Conservation (phyloP, 2,113 vertebrate species). For the Anhinga anhinga region DNA sequence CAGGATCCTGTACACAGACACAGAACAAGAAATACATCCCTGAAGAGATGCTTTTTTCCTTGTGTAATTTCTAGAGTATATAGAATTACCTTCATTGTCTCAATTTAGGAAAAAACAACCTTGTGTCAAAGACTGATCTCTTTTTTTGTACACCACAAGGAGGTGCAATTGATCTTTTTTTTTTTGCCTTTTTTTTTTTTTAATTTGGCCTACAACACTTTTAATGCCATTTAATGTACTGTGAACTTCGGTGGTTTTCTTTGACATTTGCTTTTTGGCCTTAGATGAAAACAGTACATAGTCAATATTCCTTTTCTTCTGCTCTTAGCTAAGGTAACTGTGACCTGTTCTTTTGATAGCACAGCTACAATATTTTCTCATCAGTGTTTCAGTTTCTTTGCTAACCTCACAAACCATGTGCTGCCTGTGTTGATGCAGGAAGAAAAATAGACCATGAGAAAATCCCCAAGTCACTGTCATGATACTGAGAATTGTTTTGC, state of each 20-base stretch:
- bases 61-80: not conserved
- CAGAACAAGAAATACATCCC: not conserved
- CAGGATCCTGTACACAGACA: not conserved
- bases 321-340: not conserved
- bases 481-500: not conserved
- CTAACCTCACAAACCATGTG: not conserved
- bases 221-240: not conserved
- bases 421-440: not conserved
- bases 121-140: not conserved
- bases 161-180: conserved; percentile 27
- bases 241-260: not conserved
- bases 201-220: not conserved
- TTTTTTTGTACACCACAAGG: conserved; percentile 47
- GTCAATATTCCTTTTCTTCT: not conserved
- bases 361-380: not conserved
- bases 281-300: not conserved
- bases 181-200: not conserved
- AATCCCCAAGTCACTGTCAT: not conserved
- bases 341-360: not conserved
- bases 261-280: not conserved
- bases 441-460: not conserved
- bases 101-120: not conserved
- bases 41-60: not conserved
- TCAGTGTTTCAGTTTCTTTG: not conserved
- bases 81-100: not conserved